Base-by-base conservation (phyloP, 2,797 vertebrate genomes). In the Oceanodroma leucorhoa region DNA sequence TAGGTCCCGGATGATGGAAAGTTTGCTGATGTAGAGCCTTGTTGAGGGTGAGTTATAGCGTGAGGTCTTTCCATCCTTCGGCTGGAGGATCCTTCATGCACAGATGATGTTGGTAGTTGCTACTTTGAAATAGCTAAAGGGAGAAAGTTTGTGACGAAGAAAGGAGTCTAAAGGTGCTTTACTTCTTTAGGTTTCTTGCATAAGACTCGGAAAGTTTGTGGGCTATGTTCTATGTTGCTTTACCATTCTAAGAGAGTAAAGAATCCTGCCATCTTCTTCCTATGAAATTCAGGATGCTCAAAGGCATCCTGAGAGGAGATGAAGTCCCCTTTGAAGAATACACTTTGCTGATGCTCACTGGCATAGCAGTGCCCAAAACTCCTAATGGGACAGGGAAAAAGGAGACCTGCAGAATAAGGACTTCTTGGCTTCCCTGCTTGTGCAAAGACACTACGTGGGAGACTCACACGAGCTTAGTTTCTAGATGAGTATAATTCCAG, bases 401-500 rank as follows among this genome's bases (percentile, higher is more conserved):
- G 32, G 29, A 60, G 40, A 70, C 18, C 11, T 86, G 34, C 38
- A 69, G 38, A 89, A 18, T 10, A 76, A 90, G 55, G 38, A 46
- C 3, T 2, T 55, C 30, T 60, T 79, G 61, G 6, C 73, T 87
- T 79, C 62, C 32, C 45, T 79, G 20, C 32, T 80, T 24, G 27
- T 60, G 36, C 20, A 21, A 77, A 77, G 43, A 45, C 36, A 26
- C 27, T 26, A 8, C 19, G 34, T 58, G 58, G 19, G 45, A 77
- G 8, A 53, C 62, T 70, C 55, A 45, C 40, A 80, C 0, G 1
- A 77, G 34, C 24, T 93, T 90, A 36, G 21, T 89, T 95, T 80
- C 75, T 93, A 80, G 75, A 93, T 43, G 48, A 81, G 24, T 55
- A 67, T 77, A 85, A 89, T 91, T 94, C 75, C 82, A 95, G 60